These are phyloP conservation scores for Liopterus haemorrhoidalis DNA, from an alignment of 2,888 invertebrate genomes.

Conservation along the genomic window DNA sequence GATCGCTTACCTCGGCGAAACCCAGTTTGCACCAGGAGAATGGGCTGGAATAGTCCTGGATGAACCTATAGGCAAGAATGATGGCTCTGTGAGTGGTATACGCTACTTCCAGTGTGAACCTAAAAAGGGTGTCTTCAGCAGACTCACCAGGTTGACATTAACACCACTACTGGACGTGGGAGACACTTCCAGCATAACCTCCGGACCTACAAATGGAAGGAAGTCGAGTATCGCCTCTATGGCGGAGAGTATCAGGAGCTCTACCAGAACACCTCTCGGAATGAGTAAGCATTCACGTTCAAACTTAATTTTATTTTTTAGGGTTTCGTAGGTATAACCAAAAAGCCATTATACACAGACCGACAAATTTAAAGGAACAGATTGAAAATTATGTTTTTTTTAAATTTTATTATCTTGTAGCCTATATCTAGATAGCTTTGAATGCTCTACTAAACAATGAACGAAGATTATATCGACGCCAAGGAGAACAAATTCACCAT, in stretches of 20 bases:
- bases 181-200: constrained; percentile 41
- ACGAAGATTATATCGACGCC: no score
- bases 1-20: constrained; percentile 90
- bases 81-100: constrained; percentile 87
- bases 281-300: constrained; percentile 39
- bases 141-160: constrained; percentile 76
- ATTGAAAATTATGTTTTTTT: no score
- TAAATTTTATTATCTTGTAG: no score
- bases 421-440: no score
- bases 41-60: constrained; percentile 98
- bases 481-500: no score
- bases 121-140: constrained; percentile 89
- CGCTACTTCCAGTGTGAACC: constrained; percentile 92
- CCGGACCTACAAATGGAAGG: constrained; percentile 36
- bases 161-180: constrained; percentile 57
- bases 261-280: constrained; percentile 37
- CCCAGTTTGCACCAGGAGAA: constrained; percentile 95
- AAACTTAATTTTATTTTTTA: no score
- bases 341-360: no score
- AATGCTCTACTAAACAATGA: no score
- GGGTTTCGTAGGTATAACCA: no score
- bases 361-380: no score
- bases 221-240: constrained; percentile 41
- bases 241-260: constrained; percentile 39
- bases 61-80: constrained; percentile 95